These are phyloP conservation scores for Brachionus koreanus DNA, from an alignment of 1,140 invertebrate genomes.

Conservation along the genomic window DNA sequence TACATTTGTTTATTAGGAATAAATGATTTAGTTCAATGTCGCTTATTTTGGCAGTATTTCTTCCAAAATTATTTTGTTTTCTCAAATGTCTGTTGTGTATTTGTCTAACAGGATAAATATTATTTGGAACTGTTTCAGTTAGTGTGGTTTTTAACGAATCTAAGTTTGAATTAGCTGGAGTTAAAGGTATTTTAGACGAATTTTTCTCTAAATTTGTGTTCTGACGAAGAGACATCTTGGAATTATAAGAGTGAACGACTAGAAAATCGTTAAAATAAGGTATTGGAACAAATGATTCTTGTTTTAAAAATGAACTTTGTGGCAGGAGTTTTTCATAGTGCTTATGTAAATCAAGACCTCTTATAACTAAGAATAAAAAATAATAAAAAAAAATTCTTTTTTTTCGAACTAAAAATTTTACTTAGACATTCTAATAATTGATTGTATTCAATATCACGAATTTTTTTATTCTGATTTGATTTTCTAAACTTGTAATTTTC, in stretches of 20 bases:
- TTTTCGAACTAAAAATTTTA: neutral
- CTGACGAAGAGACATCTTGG: neutral
- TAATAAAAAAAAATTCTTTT: neutral
- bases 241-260: conserved; percentile 25
- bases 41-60: neutral
- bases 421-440: conserved; percentile 33
- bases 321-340: conserved; percentile 40
- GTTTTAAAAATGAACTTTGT: neutral
- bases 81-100: conserved; percentile 17
- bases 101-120: conserved; percentile 10
- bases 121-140: neutral
- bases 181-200: neutral
- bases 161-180: neutral
- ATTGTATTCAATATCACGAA: conserved; percentile 1
- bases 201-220: neutral
- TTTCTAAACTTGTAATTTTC: neutral
- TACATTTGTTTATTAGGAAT: conserved; percentile 42
- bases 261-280: conserved; percentile 41
- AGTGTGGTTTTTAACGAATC: neutral
- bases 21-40: conserved; percentile 33
- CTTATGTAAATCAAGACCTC: conserved; percentile 35
- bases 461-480: neutral
- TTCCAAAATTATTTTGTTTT: neutral
- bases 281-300: conserved; percentile 17
- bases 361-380: conserved; percentile 9